Evolutionary conservation across 2,888 invertebrate genomes (phyloP), one percentile per base, ranked within the genome.

Genomic region (Eurois occulta): DNA sequence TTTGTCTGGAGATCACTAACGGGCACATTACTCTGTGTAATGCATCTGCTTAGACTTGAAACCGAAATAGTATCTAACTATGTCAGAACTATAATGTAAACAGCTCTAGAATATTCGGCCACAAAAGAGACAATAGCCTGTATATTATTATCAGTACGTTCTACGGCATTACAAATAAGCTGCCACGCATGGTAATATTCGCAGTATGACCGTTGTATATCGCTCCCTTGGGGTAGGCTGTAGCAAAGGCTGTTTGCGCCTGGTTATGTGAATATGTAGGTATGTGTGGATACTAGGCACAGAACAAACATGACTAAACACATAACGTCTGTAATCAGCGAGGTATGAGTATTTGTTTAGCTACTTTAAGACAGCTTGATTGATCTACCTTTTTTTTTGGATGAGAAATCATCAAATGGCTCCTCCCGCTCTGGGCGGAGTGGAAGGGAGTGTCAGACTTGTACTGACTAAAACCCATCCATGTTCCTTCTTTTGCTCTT

Each of bases 221-320:
- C 35, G 67, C 46, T 81, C 80, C 80, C 80, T n/a, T 67, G 80
- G 76, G 80, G 41, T 76, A 75, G 70, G 81, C 81, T 46, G 62
- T 69, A 75, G 64, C 41, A 13, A 52, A 28, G 32, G 52, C 66
- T 52, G 75, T 75, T 46, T 75, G 65, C 24, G 18, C 48, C 48
- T 66, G 79, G 66, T 72, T 38, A 48, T 62, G 52, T 62, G 38
- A 41, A 60, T 60, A 55, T 52, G 28, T 66, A 41, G 35, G 35
- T 38, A 8, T 52, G 65, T 48, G 67, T 43, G 43, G n/a, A 58
- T 38, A 46, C 46, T 70, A 80, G 46, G 32, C n/a, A 55, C 28
- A 55, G 7, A 70, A 75, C 21, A 55, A 75, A 69, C n/a, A 69
- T 35, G 28, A 35, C 48, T 58, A 21, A 16, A 58, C 58, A 72